Evolutionary conservation across 2,797 vertebrate species (phyloP), one percentile per base, ranked within the genome.

Genomic region (Urophycis tenuis): DNA sequence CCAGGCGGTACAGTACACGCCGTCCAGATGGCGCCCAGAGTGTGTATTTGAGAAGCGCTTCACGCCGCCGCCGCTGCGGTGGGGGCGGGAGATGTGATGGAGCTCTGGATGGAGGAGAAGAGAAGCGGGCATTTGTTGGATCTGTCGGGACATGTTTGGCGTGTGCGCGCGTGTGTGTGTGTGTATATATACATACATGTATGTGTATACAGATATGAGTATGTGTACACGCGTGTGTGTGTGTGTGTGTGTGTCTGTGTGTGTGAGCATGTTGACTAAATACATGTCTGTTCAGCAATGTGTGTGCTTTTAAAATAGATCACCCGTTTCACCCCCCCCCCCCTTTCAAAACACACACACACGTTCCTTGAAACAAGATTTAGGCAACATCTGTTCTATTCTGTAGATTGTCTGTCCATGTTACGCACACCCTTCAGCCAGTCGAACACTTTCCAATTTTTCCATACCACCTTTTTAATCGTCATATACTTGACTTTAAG

Each of bases 21-120:
- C 64, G 35, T 76, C 78, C 83, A 87, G 82, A 87, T 80, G 83
- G 80, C 74, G 72, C 53, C 22, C 53, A 76, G 71, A 77, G 79
- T 49, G 73, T 78, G 53, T 25, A 10, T 74, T 74, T 78, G 70
- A 82, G 73, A 71, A 81, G 53, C 45, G 14, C 71, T 22, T 77
- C 74, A 36, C 72, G 74, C 15, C 45, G 36, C 25, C 39, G 53
- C 77, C n/a, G n/a, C n/a, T n/a, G n/a, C n/a, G n/a, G n/a, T 25
- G 25, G 71, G 67, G 34, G 73, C 70, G 49, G 7, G 73, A 49
- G 25, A 80, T 75, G 72, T 74, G 75, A 25, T 74, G 11, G 22
- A 45, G 12, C 25, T 74, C 30, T 22, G 41, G 45, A 45, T 74
- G 31, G 30, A 45, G 30, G 30, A 45, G 41, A 25, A 67, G n/a